These are phyloP conservation scores for Lasioglossum villosulum DNA, from an alignment of 2,888 invertebrate genomes.

Conservation along the genomic window DNA sequence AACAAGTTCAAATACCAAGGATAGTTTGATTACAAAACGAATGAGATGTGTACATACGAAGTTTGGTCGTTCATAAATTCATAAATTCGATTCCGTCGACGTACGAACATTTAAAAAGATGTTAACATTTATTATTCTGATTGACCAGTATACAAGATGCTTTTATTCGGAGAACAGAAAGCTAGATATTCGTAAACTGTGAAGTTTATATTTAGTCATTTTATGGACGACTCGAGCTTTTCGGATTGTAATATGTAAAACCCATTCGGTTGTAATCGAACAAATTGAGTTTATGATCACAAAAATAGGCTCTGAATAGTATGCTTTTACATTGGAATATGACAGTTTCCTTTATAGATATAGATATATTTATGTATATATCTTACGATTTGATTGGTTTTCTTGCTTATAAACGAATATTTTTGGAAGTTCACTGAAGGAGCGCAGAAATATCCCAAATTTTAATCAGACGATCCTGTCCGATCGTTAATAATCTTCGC, in stretches of 20 bases:
- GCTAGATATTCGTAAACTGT: constrained; percentile 30
- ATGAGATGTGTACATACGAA: constrained; percentile 49
- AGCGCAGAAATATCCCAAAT: constrained; percentile 94
- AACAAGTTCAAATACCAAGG: constrained; percentile 34
- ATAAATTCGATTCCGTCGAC: constrained; percentile 52
- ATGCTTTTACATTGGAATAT: constrained; percentile 56
- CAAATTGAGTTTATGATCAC: constrained; percentile 62
- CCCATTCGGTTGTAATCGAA: constrained; percentile 46
- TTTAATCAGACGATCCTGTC: constrained; percentile 97
- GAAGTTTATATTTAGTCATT: neutral
- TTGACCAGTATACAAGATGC: constrained; percentile 19
- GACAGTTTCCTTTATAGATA: constrained; percentile 46
- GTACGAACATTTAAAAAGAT: constrained; percentile 49
- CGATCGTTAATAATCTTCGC: constrained; percentile 95
- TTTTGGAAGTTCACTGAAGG: constrained; percentile 80
- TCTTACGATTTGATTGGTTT: constrained; percentile 68
- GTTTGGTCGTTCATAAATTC: constrained; percentile 55
- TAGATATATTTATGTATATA: neutral
- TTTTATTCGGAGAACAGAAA: constrained; percentile 28
- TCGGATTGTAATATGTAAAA: constrained; percentile 36
- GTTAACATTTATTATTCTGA: constrained; percentile 28
- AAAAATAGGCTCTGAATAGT: constrained; percentile 72
- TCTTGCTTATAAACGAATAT: constrained; percentile 48
- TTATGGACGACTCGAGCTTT: neutral
- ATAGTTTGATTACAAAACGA: constrained; percentile 26